Evolutionary conservation across 2,113 vertebrate genomes (phyloP).

Genomic region (Sarotherodon lohbergeri): DNA sequence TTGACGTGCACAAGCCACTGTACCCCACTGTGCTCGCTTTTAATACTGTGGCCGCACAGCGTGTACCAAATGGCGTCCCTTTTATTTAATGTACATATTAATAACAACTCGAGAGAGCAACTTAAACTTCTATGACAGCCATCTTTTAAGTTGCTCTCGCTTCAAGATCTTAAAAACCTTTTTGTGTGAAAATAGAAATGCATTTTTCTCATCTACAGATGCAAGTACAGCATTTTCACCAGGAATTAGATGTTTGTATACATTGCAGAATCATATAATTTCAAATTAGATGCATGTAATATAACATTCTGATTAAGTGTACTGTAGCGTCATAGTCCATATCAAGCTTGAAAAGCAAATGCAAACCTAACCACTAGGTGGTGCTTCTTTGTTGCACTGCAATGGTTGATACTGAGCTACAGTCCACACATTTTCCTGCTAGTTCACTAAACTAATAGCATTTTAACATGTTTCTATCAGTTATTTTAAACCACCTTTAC

Average conservation of each 20-base stretch:
- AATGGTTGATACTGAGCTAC: neutral
- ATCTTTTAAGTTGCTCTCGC: neutral
- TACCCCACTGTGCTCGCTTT: neutral
- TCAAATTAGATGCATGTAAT: neutral
- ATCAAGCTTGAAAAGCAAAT: neutral
- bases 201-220: neutral
- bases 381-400: neutral
- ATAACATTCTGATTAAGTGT: neutral
- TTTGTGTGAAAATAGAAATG: neutral
- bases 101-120: neutral
- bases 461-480: neutral
- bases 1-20: neutral
- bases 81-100: neutral
- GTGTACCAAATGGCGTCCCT: neutral
- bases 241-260: neutral
- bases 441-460: neutral
- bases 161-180: neutral
- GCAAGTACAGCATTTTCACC: neutral
- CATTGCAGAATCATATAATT: neutral
- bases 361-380: conserved; percentile 22
- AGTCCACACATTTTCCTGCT: neutral
- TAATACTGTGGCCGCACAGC: neutral
- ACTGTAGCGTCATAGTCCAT: neutral
- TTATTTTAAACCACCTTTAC: neutral
- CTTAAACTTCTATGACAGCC: neutral